Evolutionary conservation across 2,888 invertebrate species (phyloP), one percentile per base, ranked within the genome.

Genomic region (Callyntrura sp.): DNA sequence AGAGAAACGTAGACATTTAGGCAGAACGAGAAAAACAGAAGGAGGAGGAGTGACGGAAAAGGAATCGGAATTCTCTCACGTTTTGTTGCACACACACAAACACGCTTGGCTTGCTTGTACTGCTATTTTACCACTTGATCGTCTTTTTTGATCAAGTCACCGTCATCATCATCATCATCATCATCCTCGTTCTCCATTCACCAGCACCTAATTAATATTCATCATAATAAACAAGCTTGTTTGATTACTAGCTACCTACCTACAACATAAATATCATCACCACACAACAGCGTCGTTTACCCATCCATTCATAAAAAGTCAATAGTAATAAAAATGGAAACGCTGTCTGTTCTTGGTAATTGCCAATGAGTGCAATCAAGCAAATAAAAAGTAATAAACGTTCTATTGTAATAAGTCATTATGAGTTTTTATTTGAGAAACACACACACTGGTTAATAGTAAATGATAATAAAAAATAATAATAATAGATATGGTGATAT

Each of bases 1-100:
- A 14, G 35, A 35, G 35, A 35, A 35, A 35, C 35, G 2, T 35
- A 6, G 35, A 6, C 35, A 35, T 35, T 4, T 35, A n/a, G n/a
- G n/a, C 35, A 35, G 3, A 35, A 6, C 35, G 35, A 35, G 6
- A 35, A 35, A n/a, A n/a, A n/a, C n/a, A n/a, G 68, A 51, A 1
- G 57, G 55, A 79, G 14, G n/a, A 57, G n/a, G 25, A 79, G 17
- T 70, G 20, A 45, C 45, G 23, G 65, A 62, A 68, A 70, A 57
- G 35, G 28, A 87, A 81, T 70, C 57, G 83, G 83, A 83, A 83
- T 88, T 88, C 88, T 88, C 88, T 88, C 88, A 88, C 88, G 83
- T 88, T 88, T 88, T 55, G 25, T 20, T 48, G 48, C 17, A 25
- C 73, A 45, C 20, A 48, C 12, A 48, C 17, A 62, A 62, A 62